Base-by-base conservation (phyloP, 1,140 invertebrate species). In the Vanessa tameamea region DNA sequence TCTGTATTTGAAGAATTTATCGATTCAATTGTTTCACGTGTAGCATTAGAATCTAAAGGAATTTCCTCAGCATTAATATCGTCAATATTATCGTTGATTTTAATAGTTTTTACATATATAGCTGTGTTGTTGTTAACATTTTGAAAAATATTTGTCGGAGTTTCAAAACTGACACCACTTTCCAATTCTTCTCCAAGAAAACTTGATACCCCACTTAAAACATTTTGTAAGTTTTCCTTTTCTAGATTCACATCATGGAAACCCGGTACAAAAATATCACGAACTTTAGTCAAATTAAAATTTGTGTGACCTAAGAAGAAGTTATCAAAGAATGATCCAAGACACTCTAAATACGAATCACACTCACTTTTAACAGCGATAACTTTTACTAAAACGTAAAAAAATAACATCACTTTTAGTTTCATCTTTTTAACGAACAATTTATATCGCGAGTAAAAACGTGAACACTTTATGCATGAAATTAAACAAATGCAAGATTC, bases 21-120 rank as follows among this genome's bases (percentile, higher is more conserved):
- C 37, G 31, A 6, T 37, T 37, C 15, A 26, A n/a, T n/a, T 15
- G 15, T 16, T 37, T 12, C 8, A 31, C 4, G 43, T 61, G 2
- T 37, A 61, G 3, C 15, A 13, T 15, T n/a, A 61, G 14, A 14
- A 8, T 61, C 57, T 6, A 26, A 37, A 37, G 3, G 2, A 14
- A 31, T 12, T 63, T 51, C 51, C 15, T 64, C 31, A n/a, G 63
- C 47, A 15, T 72, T 26, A 51, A 73, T 16, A 73, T 67, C 48
- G 15, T 75, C 73, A 57, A 75, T 70, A 37, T 75, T 70, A n/a
- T 65, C 69, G 47, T 66, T 65, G 9, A 86, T 68, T 47, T 79
- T 79, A 48, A 87, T 85, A 6, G 81, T 76, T 77, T 82, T 87
- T 2, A 90, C 74, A 31, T 75, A 82, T 61, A 90, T 81, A 9